These are phyloP conservation scores for Abramis brama DNA, from an alignment of 2,113 vertebrate species.

Conservation along the genomic window DNA sequence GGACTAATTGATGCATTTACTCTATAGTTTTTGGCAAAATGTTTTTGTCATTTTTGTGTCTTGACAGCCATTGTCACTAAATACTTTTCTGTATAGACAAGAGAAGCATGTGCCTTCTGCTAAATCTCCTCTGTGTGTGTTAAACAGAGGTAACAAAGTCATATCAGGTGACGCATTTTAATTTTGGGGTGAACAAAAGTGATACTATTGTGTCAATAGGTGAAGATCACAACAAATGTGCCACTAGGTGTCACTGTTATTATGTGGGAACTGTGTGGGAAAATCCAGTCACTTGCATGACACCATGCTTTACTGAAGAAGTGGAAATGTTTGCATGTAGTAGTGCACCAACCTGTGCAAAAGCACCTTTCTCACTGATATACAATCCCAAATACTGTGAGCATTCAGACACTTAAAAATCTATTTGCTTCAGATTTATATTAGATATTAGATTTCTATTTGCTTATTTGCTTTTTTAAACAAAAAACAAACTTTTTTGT, in stretches of 20 bases:
- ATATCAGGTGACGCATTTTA: not conserved
- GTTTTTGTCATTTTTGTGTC: not conserved
- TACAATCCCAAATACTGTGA: too few species aligned
- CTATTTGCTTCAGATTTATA: not conserved
- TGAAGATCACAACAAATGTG: not conserved
- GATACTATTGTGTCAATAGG: not conserved
- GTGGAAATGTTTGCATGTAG: too few species aligned
- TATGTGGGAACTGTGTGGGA: conserved; percentile 34
- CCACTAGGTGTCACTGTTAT: conserved; percentile 72
- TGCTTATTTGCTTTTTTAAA: too few species aligned
- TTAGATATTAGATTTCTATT: too few species aligned
- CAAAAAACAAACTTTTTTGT: too few species aligned
- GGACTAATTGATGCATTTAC: not conserved
- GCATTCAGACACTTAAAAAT: not conserved
- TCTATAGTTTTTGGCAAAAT: too few species aligned
- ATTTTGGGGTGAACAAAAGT: not conserved
- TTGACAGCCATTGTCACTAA: not conserved
- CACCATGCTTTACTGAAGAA: too few species aligned
- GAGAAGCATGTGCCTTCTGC: not conserved
- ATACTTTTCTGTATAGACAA: not conserved
- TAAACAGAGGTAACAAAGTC: not conserved
- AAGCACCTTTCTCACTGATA: too few species aligned
- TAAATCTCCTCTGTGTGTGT: not conserved
- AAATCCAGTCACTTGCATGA: too few species aligned
- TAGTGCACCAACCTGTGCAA: too few species aligned